Evolutionary conservation across 1,140 invertebrate species (phyloP).

Genomic region (Brachionus plicatilis): DNA sequence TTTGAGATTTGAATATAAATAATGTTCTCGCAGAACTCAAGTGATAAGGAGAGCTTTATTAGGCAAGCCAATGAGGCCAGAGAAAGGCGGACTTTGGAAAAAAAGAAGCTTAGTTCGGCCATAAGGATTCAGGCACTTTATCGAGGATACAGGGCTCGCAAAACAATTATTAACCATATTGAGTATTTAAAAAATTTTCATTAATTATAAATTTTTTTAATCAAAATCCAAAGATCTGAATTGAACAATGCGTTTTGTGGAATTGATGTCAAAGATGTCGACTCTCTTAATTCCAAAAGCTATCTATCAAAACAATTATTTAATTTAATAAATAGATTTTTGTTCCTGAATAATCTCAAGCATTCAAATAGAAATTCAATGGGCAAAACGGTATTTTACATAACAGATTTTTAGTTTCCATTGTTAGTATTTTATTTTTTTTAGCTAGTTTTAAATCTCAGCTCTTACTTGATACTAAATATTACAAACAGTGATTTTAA

Average conservation of each 20-base stretch:
- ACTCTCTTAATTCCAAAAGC: background rate
- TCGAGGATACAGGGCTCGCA: background rate
- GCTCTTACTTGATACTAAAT: background rate
- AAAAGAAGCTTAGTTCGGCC: background rate
- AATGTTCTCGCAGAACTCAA: background rate
- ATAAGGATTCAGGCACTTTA: background rate
- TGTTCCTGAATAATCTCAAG: background rate
- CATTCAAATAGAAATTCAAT: background rate
- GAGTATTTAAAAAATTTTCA: background rate
- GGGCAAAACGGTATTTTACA: background rate
- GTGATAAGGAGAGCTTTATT: conserved; percentile 8
- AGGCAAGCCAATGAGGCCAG: conserved; percentile 25
- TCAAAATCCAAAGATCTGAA: background rate
- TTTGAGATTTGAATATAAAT: background rate
- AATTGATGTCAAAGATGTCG: background rate
- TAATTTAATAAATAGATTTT: background rate
- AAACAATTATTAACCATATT: background rate
- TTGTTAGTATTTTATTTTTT: background rate
- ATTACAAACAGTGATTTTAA: conserved; percentile 14
- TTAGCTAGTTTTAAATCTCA: background rate
- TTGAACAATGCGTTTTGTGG: background rate
- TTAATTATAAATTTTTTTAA: background rate
- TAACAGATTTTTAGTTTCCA: no score
- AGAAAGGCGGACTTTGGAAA: background rate
- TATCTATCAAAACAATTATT: background rate